phyloP scores from a whole-genome alignment of 2,888 invertebrate genomes.

The Lissocephala sabroskyi region DNA sequence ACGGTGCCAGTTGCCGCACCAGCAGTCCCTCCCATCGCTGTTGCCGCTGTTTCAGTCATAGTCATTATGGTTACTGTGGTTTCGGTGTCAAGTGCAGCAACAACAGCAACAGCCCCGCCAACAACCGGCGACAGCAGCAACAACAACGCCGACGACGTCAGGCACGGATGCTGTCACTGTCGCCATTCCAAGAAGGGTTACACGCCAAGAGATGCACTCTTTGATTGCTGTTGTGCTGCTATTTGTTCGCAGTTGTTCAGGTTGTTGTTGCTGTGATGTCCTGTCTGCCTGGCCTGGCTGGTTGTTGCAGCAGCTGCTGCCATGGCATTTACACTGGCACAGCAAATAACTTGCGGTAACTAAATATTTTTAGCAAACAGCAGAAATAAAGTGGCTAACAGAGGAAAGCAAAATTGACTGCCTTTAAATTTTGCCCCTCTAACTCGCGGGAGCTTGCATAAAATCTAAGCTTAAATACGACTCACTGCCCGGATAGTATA shows the following conservation, averaged over 20 bases:
- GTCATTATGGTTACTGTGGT: slow-evolving; percentile 28
- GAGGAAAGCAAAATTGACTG: no score
- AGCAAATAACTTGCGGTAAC: neutral
- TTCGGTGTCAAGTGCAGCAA: slow-evolving; percentile 43
- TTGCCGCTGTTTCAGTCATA: slow-evolving; percentile 9
- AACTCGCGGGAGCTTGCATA: no score
- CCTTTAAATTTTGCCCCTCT: no score
- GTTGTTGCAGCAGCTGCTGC: slow-evolving; percentile 6
- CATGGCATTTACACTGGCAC: neutral
- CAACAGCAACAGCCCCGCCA: neutral
- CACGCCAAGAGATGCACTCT: neutral
- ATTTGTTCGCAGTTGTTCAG: no score
- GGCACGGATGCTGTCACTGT: no score
- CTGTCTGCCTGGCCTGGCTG: no score
- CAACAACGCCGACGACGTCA: neutral
- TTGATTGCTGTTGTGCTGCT: neutral
- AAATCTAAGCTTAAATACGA: no score
- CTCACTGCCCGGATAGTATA: no score
- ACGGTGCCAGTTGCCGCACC: neutral
- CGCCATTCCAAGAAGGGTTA: neutral
- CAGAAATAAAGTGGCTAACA: no score
- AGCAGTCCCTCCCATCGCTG: neutral
- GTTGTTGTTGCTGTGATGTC: neutral
- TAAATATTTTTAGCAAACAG: neutral
- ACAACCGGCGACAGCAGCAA: neutral